Base-by-base conservation (phyloP, 2,113 vertebrate genomes). In the Poeciliopsis retropinna region DNA sequence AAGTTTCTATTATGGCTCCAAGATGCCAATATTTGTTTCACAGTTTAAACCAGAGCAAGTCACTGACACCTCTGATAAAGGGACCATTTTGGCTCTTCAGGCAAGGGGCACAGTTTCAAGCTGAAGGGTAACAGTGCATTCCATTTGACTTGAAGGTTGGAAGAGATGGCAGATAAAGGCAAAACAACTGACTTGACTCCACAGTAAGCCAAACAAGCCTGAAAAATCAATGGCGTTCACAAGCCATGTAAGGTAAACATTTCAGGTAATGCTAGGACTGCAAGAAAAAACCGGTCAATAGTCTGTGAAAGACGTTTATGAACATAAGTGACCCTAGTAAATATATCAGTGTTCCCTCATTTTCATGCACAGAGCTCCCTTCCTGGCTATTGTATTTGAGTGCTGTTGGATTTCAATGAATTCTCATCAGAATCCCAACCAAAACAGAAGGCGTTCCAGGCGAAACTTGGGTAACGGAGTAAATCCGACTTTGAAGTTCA, bases 21-120 rank as follows among this genome's bases (percentile, higher is more conserved):
- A 79, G 85, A 73, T 32, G 73, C 64, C 0, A 3, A 66, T 5
- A 29, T 64, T 57, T 74, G 41, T 34, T 91, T 92, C 92, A 92
- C 90, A 93, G 91, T 90, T 90, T 85, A 79, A 84, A 79, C 41
- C 83, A 88, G 84, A 86, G 67, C 70, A 84, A 29, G 44, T 78
- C 34, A 22, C 6, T 15, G 28, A 64, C 62, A 73, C 79, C 11
- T 81, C 72, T 73, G 70, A 74, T 11, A 19, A n/a, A 39, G 81
- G 87, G 89, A 64, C 67, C 63, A 17, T 84, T 84, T 87, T 79
- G 89, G 82, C 85, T 89, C 74, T 88, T 65, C 78, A 87, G 81
- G 81, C 71, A 78, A 34, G 87, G 87, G 82, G 85, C 78, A 87
- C 87, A 83, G 84, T 87, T 91, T 91, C 78, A 75, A 88, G 85